These are phyloP conservation scores for Lasioglossum morio DNA, from an alignment of 2,888 invertebrate species.

Conservation along the genomic window DNA sequence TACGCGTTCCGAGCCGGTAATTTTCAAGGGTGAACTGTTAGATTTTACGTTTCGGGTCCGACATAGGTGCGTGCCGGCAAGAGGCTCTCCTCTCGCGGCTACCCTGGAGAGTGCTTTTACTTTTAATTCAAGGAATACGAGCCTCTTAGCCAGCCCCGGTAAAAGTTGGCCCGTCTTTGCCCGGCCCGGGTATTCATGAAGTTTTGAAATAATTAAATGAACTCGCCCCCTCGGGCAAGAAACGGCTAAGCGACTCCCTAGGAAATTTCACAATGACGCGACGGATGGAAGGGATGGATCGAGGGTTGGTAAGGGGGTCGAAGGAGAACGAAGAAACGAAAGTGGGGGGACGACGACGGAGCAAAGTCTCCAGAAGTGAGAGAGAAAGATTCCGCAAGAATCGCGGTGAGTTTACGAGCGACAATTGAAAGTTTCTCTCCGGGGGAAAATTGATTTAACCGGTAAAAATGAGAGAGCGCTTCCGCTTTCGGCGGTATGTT, in stretches of 20 bases:
- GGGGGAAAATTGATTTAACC: constrained; percentile 31
- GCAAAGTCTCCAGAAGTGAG: not conserved
- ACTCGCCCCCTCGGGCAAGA: not conserved
- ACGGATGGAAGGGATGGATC: not conserved
- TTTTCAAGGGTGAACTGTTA: constrained; percentile 23
- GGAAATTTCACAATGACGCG: constrained; percentile 27
- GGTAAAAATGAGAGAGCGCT: not conserved
- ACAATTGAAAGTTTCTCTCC: constrained; percentile 21
- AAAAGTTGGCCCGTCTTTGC: constrained; percentile 14
- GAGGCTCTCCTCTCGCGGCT: not conserved
- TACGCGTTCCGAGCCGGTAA: not conserved
- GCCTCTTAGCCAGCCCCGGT: not conserved
- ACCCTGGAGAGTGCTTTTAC: constrained; percentile 15
- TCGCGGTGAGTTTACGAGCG: constrained; percentile 22
- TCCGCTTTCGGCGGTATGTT: constrained; percentile 12
- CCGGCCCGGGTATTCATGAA: constrained; percentile 17
- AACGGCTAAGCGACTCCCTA: constrained; percentile 1
- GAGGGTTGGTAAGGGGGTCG: not conserved
- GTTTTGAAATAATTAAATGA: constrained; percentile 42
- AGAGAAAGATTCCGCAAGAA: not conserved
- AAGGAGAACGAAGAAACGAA: not conserved
- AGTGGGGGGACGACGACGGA: not conserved
- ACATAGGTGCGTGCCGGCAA: not conserved
- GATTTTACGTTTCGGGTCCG: not conserved
- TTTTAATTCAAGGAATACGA: constrained; percentile 39